Percentiles rank a stretch among this genome's conserved stretches.
phyloP scores from a whole-genome alignment of 2,888 invertebrate genomes.

The Alloscopus bannaensis region DNA sequence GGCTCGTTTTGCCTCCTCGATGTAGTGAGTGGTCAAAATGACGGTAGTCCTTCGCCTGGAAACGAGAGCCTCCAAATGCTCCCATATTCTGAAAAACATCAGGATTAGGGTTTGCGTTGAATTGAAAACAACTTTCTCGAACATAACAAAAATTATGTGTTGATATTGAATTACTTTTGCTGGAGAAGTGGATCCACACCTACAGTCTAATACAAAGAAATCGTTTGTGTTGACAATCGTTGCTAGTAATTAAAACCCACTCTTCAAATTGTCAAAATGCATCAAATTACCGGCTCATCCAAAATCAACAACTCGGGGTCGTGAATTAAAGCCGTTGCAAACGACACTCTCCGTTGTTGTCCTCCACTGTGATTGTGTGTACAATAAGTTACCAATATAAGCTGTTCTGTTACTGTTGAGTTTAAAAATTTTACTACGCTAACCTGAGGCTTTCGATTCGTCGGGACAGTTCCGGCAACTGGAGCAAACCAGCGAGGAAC shows the following conservation, averaged over 20 bases:
- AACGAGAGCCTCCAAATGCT: constrained; percentile 91
- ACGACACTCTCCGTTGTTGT: constrained; percentile 76
- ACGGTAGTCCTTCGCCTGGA: constrained; percentile 93
- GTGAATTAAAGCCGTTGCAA: constrained; percentile 76
- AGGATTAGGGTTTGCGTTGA: not conserved
- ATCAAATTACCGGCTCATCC: constrained; percentile 74
- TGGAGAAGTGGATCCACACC: constrained; percentile 93
- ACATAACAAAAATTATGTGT: too few relatives aligned
- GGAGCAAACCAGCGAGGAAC: constrained; percentile 40
- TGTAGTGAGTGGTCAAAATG: constrained; percentile 96
- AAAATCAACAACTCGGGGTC: constrained; percentile 82
- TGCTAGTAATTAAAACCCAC: too few relatives aligned
- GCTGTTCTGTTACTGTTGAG: not conserved
- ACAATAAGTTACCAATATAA: too few relatives aligned
- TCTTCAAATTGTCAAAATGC: too few relatives aligned
- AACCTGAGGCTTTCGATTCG: constrained; percentile 50
- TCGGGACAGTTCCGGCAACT: constrained; percentile 41
- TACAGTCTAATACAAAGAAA: constrained; percentile 82
- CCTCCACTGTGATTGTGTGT: too few relatives aligned
- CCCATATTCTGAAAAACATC: constrained; percentile 96
- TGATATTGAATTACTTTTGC: constrained; percentile 87
- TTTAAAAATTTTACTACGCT: constrained; percentile 5
- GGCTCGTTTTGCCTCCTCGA: constrained; percentile 94
- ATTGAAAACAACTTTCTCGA: constrained; percentile 73
- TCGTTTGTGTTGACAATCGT: too few relatives aligned